Conservation (phyloP, 2,113 vertebrate species). For the Forbesichthys agassizii region DNA sequence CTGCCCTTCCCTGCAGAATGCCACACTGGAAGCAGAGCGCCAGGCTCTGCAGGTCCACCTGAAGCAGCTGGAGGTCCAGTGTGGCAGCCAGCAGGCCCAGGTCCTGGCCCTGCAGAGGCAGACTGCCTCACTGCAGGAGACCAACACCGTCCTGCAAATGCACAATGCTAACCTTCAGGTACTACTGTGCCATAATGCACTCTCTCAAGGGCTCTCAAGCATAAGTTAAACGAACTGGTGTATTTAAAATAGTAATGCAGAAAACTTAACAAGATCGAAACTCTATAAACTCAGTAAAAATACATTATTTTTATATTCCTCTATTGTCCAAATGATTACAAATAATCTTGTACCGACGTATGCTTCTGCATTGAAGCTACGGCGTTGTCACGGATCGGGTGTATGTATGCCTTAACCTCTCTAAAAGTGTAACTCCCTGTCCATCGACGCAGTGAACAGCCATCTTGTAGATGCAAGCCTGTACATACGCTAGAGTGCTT, state of each 20-base stretch:
- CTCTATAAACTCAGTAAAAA: too few species aligned
- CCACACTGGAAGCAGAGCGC: constrained; percentile 94
- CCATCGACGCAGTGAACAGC: too few species aligned
- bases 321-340: too few species aligned
- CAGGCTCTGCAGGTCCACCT: constrained; percentile 90
- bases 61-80: constrained; percentile 92
- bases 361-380: too few species aligned
- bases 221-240: not conserved
- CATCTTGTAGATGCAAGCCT: too few species aligned
- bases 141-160: constrained; percentile 91
- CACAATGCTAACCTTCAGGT: constrained; percentile 98
- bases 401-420: too few species aligned
- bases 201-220: not conserved
- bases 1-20: constrained; percentile 79
- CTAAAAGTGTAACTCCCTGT: too few species aligned
- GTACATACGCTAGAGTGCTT: too few species aligned
- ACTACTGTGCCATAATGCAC: not conserved
- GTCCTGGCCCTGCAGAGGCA: constrained; percentile 93
- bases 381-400: too few species aligned
- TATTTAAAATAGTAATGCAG: not conserved
- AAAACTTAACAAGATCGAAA: too few species aligned
- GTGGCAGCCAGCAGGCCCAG: constrained; percentile 90
- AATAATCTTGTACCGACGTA: too few species aligned
- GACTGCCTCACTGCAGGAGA: constrained; percentile 91
- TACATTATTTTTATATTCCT: too few species aligned